Evolutionary conservation across 2,113 vertebrate species (phyloP), one percentile per base, ranked within the genome.

Genomic region (Chaetodon auriga): DNA sequence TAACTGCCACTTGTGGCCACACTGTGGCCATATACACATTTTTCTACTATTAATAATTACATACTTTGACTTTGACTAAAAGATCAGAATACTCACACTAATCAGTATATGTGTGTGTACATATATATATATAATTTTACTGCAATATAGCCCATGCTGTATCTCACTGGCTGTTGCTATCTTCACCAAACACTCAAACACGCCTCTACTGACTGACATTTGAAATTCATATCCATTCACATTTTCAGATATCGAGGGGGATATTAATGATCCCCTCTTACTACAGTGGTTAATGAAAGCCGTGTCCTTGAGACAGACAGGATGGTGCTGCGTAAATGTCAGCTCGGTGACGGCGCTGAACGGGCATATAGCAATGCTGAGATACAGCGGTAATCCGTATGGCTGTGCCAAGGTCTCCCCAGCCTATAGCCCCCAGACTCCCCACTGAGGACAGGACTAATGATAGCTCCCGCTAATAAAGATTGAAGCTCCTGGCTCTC

Each of bases 311-410:
- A 92, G 88, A 81, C 82, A 43, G 87, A 68, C 82, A 25, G 86
- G 81, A 45, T 70, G 80, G 73, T 43, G 78, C 85, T 72, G 60
- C 69, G 69, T 91, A 94, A 93, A 94, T 94, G 92, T 93, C 92
- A 92, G 87, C 87, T 48, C 69, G 41, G 78, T 45, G 73, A 68
- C 62, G 3, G 54, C 73, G 60, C 69, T 65, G 82, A 75, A n/a
- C 48, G 66, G 54, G 53, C 45, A 41, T 78, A 70, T 30, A 71
- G 85, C 66, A 2, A 78, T 21, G 78, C 79, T 53, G 64, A 68
- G 85, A 82, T 78, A 64, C 81, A 43, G 82, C 54, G 2, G 68
- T 94, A 92, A 94, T 94, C 92, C 91, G 91, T 43, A 25, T 38
- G 80, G 74, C 92, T 84, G 62, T 85, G 89, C 90, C 89, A 89